These are phyloP conservation scores for Epizoanthus scotinus DNA, from an alignment of 92 coral and sea anemone species.

Conservation along the genomic window DNA sequence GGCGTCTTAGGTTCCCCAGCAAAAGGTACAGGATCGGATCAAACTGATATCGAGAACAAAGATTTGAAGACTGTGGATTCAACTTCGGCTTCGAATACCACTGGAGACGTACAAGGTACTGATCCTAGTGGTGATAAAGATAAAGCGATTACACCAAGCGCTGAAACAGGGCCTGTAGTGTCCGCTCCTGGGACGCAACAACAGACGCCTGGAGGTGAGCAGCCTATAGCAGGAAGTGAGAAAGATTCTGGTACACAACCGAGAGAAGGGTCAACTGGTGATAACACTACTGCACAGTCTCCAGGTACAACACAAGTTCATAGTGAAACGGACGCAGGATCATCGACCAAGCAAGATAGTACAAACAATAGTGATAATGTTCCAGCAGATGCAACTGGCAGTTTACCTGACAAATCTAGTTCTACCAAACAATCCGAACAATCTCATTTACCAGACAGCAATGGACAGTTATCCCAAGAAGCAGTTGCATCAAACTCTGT, in stretches of 20 bases:
- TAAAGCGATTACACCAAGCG: constrained; percentile 12
- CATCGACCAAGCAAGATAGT: constrained; percentile 10
- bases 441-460: not conserved
- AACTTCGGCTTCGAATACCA: not conserved
- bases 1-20: not conserved
- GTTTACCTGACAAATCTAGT: not conserved
- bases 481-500: not conserved
- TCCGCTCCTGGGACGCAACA: not conserved
- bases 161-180: not conserved
- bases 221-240: not conserved
- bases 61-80: constrained; percentile 1
- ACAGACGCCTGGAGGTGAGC: constrained; percentile 3
- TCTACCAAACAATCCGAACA: not conserved
- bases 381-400: constrained; percentile 5
- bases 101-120: not conserved
- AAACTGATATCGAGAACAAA: not conserved
- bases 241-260: not conserved
- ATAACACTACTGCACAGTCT: not conserved
- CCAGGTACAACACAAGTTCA: constrained; percentile 28
- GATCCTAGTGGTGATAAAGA: constrained; percentile 30
- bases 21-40: not conserved
- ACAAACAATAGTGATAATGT: not conserved
- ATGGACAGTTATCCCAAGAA: not conserved
- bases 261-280: not conserved
- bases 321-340: not conserved